Conservation (phyloP, 2,113 vertebrate species). For the Girardinichthys multiradiatus region DNA sequence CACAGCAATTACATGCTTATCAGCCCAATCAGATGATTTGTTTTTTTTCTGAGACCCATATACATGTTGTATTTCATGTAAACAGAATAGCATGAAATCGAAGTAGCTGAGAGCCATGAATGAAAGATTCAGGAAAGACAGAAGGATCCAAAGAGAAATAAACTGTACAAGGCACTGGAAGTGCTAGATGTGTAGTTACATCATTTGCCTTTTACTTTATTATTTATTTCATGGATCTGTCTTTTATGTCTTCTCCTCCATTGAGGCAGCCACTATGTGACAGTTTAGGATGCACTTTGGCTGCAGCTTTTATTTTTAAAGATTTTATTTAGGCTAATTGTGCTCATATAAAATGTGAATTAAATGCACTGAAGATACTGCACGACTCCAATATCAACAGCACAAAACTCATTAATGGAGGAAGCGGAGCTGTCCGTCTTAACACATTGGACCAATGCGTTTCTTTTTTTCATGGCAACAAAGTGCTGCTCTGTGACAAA, state of each 20-base stretch:
- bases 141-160: slow-evolving; percentile 6
- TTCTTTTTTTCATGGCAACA: slow-evolving; percentile 12
- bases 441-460: slow-evolving; percentile 12
- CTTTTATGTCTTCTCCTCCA: background rate
- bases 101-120: slow-evolving; percentile 21
- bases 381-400: slow-evolving; percentile 3
- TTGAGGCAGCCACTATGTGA: slow-evolving; percentile 31
- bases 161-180: slow-evolving; percentile 4
- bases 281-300: slow-evolving; percentile 45
- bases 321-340: slow-evolving; percentile 47
- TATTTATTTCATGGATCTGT: slow-evolving; percentile 11
- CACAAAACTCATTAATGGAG: slow-evolving; percentile 3
- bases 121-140: slow-evolving; percentile 13
- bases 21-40: slow-evolving; percentile 26
- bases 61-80: slow-evolving; percentile 11
- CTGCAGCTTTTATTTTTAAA: slow-evolving; percentile 58
- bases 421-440: background rate
- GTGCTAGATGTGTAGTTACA: slow-evolving; percentile 11
- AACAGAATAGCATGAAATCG: slow-evolving; percentile 27
- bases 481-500: slow-evolving; percentile 35
- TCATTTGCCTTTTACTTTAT: slow-evolving; percentile 4
- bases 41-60: background rate
- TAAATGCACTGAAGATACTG: slow-evolving; percentile 47
- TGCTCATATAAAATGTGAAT: slow-evolving; percentile 54
- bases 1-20: background rate